Conservation (phyloP, 2,888 invertebrate genomes). For the Dasysyrphus albostriatus region DNA sequence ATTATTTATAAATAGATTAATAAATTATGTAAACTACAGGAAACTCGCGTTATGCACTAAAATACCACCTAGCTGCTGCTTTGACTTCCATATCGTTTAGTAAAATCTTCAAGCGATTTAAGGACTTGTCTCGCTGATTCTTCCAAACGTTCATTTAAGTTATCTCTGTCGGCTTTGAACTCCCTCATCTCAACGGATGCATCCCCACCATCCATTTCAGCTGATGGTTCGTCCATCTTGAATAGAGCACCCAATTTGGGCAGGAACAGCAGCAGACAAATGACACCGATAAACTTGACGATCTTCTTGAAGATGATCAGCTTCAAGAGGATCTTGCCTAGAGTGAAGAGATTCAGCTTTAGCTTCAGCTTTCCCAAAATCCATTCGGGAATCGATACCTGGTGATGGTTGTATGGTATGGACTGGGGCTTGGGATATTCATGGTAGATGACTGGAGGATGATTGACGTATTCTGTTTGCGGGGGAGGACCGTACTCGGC, state of each 20-base stretch:
- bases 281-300: conserved; percentile 90
- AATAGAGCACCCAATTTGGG: conserved; percentile 86
- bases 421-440: conserved; percentile 79
- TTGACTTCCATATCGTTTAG: conserved; percentile 55
- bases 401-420: conserved; percentile 83
- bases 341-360: conserved; percentile 89
- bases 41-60: conserved; percentile 27
- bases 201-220: conserved; percentile 25
- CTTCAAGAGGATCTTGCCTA: conserved; percentile 90
- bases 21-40: conserved; percentile 41
- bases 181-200: conserved; percentile 54
- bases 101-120: conserved; percentile 50
- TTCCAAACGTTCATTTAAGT: conserved; percentile 60
- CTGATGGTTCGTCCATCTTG: conserved; percentile 78
- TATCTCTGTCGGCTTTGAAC: conserved; percentile 47
- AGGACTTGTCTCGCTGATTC: conserved; percentile 58
- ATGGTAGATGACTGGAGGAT: conserved; percentile 56
- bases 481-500: conserved; percentile 84
- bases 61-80: conserved; percentile 30
- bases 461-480: conserved; percentile 81
- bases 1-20: conserved; percentile 9
- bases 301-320: conserved; percentile 92
- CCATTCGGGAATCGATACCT: conserved; percentile 83
- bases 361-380: conserved; percentile 88
- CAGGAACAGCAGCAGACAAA: conserved; percentile 90